Percentiles rank a stretch among this genome's conserved stretches.
phyloP scores from a whole-genome alignment of 2,888 invertebrate genomes.

The Morinoia aosen region DNA sequence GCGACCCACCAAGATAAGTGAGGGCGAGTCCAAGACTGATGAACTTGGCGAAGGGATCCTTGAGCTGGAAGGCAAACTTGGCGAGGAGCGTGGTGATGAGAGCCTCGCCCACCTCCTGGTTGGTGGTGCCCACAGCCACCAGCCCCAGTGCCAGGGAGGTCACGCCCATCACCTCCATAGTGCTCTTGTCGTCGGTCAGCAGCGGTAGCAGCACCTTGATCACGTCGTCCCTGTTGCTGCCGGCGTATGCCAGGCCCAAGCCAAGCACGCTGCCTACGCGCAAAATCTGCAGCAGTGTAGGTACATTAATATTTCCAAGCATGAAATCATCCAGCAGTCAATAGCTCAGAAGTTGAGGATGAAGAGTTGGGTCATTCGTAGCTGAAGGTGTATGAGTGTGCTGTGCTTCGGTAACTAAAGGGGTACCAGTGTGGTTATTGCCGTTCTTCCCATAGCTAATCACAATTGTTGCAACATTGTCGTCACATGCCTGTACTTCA shows the following conservation, averaged over 20 bases:
- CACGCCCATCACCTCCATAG: slow-evolving; percentile 88
- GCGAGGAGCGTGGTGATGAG: slow-evolving; percentile 76
- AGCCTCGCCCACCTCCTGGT: slow-evolving; percentile 82
- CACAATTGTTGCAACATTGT: no score
- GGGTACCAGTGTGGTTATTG: no score
- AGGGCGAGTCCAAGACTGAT: slow-evolving; percentile 93
- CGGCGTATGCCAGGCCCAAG: slow-evolving; percentile 96
- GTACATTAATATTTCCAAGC: not conserved
- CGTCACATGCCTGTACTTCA: no score
- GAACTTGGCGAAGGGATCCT: slow-evolving; percentile 88
- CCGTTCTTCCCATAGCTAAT: no score
- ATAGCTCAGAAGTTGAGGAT: no score
- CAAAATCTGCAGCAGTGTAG: slow-evolving; percentile 57
- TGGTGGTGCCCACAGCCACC: slow-evolving; percentile 93
- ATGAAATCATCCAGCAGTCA: not conserved
- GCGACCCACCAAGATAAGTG: slow-evolving; percentile 85
- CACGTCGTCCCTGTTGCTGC: slow-evolving; percentile 90
- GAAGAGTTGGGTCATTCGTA: no score
- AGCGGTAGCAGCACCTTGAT: slow-evolving; percentile 65
- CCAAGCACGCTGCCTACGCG: slow-evolving; percentile 74
- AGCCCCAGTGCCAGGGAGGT: slow-evolving; percentile 93
- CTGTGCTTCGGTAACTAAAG: no score
- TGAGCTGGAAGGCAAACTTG: slow-evolving; percentile 76
- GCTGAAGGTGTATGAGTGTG: no score
- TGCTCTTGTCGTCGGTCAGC: slow-evolving; percentile 72